Conservation (phyloP, 2,888 invertebrate genomes). For the Eupithecia subfuscata region DNA sequence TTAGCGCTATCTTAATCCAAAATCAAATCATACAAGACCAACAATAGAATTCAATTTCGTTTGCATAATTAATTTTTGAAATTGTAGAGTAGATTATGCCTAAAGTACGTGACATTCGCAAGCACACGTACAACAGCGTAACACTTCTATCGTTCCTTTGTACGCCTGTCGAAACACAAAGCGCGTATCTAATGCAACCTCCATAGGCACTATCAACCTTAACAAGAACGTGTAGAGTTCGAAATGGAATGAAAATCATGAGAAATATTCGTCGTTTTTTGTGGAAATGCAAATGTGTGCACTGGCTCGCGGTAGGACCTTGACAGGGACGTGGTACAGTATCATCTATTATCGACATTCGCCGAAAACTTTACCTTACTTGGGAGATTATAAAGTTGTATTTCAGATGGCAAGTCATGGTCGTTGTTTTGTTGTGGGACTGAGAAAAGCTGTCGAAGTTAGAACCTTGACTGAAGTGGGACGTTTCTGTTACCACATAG, state of each 20-base stretch:
- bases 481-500: conserved; percentile 78
- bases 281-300: conserved; percentile 62
- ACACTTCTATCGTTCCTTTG: conserved; percentile 70
- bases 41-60: conserved; percentile 44
- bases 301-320: conserved; percentile 72
- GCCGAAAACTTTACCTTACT: conserved; percentile 43
- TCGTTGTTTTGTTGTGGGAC: conserved; percentile 50
- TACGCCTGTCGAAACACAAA: conserved; percentile 47
- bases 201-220: conserved; percentile 38
- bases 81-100: conserved; percentile 58
- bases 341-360: conserved; percentile 60
- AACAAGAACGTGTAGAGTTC: conserved; percentile 31
- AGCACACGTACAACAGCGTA: conserved; percentile 70
- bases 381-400: conserved; percentile 18
- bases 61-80: conserved; percentile 51
- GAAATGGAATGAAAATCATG: conserved; percentile 39
- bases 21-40: conserved; percentile 39
- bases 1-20: conserved; percentile 40
- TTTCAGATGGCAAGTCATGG: conserved; percentile 30
- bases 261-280: conserved; percentile 55
- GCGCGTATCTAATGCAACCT: conserved; percentile 41
- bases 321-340: conserved; percentile 72
- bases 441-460: conserved; percentile 58
- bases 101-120: conserved; percentile 69
- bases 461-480: conserved; percentile 81